Evolutionary conservation across 2,888 invertebrate species (phyloP), one percentile per base, ranked within the genome.

Genomic region (Chrysina gloriosa): DNA sequence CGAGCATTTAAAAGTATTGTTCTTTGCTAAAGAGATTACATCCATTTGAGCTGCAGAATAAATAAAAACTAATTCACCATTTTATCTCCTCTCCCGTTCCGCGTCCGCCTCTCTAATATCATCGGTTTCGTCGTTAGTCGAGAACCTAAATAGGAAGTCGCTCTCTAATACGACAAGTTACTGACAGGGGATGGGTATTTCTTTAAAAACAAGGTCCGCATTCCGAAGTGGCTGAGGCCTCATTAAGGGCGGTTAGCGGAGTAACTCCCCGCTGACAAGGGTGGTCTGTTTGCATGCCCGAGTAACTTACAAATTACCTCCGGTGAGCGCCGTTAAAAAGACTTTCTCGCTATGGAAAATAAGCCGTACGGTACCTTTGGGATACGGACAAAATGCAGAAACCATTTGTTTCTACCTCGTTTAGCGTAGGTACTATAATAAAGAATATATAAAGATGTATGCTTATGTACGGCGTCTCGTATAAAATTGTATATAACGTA

Each of bases 281-380:
- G 81, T 77, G 79, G 80, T 80, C 76, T 80, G 78, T 81, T 81
- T 78, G 76, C 71, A 74, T 74, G 73, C 74, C 74, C 75, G 71
- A 72, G 73, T 69, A 72, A 74, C 73, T 75, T 73, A 72, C 76
- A 75, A 76, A 77, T 77, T 76, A 76, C 73, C 75, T 74, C 73
- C 74, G 72, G 76, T 76, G 72, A 70, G 72, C 69, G 73, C 73
- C 68, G 71, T 70, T 65, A 64, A 48, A 65, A 65, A 56, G 29
- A 39, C 39, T 58, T 39, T 25, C 58, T 58, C 58, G 25, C 58
- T 39, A n/a, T n/a, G 58, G 11, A 39, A 58, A 58, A 39, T 58
- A 58, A 58, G 58, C 58, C 23, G 23, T 39, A 25, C 58, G 39
- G 42, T 58, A 36, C 58, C 58, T 58, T 5, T 58, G 58, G 58